Base-by-base conservation (phyloP, 2,113 vertebrate genomes). In the Rhabdornis inornatus region DNA sequence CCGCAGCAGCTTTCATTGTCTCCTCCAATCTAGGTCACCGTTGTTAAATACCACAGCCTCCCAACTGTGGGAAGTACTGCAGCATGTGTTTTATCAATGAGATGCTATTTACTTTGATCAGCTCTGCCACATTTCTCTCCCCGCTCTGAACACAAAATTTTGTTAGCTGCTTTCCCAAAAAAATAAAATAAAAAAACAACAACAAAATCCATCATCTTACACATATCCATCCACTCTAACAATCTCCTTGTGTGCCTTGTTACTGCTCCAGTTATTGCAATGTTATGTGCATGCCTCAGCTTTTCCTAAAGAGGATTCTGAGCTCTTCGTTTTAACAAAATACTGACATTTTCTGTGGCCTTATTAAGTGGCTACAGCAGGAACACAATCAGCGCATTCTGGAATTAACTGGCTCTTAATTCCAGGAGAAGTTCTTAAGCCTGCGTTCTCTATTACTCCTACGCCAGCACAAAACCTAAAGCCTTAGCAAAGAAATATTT, bases 1-100 rank as follows among this genome's bases (percentile, higher is more conserved):
- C 96, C 90, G 56, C 93, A 98, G 97, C 97, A 98, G 98, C 97
- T 98, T 97, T 96, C 90, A 95, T 97, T 92, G 93, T 97, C 97
- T 97, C 97, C 89, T 96, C 96, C 98, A 98, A 98, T 98, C 94
- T 96, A 98, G 98, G 98, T 98, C 98, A 98, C 87, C 49, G 23
- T 95, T 97, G 97, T 98, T 95, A 97, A 98, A 97, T 81, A 78
- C 96, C 63, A 80, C 57, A 49, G 56, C 94, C 91, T 95, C 88
- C 93, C 90, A 81, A 90, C 86, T 95, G 89, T 85, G 66, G 77
- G 35, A 94, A 84, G 86, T 56, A 84, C 31, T 55, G 84, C 86
- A 94, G 83, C 91, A 92, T 68, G 90, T 89, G 86, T 95, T 95
- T 89, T 83, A 94, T 95, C 91, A 95, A 96, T 90, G 88, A 82